Evolutionary conservation across 1,140 invertebrate species (phyloP).

Genomic region (Mycetomoellerius zeteki): DNA sequence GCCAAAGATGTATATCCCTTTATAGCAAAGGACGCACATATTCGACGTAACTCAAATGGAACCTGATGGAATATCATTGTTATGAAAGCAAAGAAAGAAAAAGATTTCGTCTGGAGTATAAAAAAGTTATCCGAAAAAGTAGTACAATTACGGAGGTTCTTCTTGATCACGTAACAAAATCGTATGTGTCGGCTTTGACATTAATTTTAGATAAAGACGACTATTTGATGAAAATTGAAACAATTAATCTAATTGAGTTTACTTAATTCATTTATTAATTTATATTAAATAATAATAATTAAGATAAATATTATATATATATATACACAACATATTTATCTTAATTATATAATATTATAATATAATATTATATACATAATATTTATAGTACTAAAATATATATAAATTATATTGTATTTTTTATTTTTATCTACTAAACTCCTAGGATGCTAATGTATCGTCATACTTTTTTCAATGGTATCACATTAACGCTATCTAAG

Average conservation of each 20-base stretch:
- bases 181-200: neutral
- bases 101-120: constrained; percentile 16
- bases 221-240: neutral
- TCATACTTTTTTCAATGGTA: neutral
- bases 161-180: constrained; percentile 21
- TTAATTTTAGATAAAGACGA: neutral
- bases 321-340: no score
- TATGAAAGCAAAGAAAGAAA: constrained; percentile 48
- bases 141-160: constrained; percentile 13
- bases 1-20: constrained; percentile 65
- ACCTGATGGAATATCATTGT: constrained; percentile 63
- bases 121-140: neutral
- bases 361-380: no score
- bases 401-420: neutral
- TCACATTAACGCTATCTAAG: neutral
- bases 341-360: no score
- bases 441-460: neutral
- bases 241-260: neutral
- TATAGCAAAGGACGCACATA: constrained; percentile 53
- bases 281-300: neutral
- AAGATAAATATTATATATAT: neutral
- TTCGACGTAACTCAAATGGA: constrained; percentile 57
- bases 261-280: neutral
- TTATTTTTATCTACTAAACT: constrained; percentile 5
- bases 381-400: no score